Base-by-base conservation (phyloP, 2,797 vertebrate genomes). In the Sternotherus odoratus region DNA sequence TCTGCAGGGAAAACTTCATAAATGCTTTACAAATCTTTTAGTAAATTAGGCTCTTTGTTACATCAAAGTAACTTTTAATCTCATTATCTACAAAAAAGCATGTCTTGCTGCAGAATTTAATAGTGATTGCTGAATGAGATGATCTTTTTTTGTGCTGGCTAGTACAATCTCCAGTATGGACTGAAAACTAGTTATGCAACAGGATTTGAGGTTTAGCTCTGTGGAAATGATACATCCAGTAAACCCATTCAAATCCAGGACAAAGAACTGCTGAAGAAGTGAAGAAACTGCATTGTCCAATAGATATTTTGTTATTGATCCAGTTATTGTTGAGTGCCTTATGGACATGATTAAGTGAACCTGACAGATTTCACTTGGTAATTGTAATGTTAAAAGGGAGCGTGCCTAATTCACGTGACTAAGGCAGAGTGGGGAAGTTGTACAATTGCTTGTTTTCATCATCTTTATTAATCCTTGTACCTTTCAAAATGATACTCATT, bases 11-110 rank as follows among this genome's bases (percentile, higher is more conserved):
- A 91, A 93, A 82, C 82, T 86, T 90, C 51, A 78, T 69, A 92
- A 94, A 86, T 57, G 79, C 56, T 81, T 89, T 92, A 86, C 83
- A 94, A 82, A 92, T 93, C 79, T 91, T 91, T 92, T 21, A 89
- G 74, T 85, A 93, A 90, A 91, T 91, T 77, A 91, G 88, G 26
- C 60, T 86, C 60, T 79, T 80, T 89, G 72, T 85, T 91, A 51
- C 80, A 90, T 94, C 53, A 85, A 90, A 96, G 80, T 83, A 91
- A 74, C 1, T 0, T 88, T 93, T 30, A 3, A 17, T 95, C 87
- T 87, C 81, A 79, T 94, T 89, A 87, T 79, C 56, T 90, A 85
- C 77, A 85, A 89, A 66, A 75, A 93, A 87, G 6, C n/a, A 84
- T 51, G n/a, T 11, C 19, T 87, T 96, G 56, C 85, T 91, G 50